Conservation (phyloP, 1,140 invertebrate genomes). For the Harpegnathos saltator region DNA sequence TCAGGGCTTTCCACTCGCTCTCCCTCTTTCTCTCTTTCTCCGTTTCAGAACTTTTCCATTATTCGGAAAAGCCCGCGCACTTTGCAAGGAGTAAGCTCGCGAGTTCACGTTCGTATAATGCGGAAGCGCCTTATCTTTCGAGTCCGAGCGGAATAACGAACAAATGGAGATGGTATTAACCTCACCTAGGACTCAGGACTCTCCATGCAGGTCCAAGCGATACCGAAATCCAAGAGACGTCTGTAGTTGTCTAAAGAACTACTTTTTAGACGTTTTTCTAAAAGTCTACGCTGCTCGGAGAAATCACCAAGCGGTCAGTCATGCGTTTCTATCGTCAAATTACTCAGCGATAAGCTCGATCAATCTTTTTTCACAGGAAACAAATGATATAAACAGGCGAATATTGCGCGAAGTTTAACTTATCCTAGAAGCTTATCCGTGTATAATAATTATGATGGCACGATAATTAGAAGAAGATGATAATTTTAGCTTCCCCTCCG, state of each 20-base stretch:
- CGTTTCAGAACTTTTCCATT: neutral
- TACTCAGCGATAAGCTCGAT: neutral
- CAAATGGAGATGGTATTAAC: neutral
- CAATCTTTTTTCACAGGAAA: neutral
- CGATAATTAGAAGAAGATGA: no score
- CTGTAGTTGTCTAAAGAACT: no score
- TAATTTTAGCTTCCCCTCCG: no score
- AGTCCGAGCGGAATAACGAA: neutral
- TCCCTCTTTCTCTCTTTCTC: no score
- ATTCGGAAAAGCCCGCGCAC: neutral
- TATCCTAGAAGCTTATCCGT: no score
- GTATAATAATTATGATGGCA: no score
- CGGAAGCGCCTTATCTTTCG: neutral
- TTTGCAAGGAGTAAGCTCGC: neutral
- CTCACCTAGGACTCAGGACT: neutral
- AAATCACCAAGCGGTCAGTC: neutral
- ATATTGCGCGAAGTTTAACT: no score
- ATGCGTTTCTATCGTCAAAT: neutral
- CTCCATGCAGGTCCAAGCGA: neutral
- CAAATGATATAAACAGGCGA: neutral
- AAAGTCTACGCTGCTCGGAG: no score
- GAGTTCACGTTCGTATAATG: neutral
- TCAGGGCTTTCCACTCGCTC: no score
- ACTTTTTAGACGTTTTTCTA: no score
- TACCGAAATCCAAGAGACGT: no score